A percentile compares a stretch with the other conserved stretches of the same genome.
phyloP scores from a whole-genome alignment of 2,797 vertebrate genomes.

The Eulemur rubriventer region DNA sequence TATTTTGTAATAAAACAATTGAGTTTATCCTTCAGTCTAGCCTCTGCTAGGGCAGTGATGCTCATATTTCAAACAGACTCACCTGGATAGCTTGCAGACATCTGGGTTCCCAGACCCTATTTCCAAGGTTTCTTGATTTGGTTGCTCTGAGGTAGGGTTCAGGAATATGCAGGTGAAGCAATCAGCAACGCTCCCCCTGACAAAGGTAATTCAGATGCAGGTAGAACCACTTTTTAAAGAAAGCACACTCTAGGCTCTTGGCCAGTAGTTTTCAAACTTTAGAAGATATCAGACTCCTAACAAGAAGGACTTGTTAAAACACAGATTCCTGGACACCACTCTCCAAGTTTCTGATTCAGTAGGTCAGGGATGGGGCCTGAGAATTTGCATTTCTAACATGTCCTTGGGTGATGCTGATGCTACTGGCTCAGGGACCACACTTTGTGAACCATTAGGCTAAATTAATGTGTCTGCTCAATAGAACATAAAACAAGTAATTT shows the following conservation, averaged over 20 bases:
- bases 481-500: background rate
- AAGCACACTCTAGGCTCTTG: background rate
- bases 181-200: background rate
- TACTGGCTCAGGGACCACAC: background rate
- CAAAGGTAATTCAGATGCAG: background rate
- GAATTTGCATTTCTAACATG: background rate
- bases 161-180: background rate
- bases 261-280: background rate
- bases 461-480: background rate
- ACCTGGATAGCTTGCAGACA: too few species aligned
- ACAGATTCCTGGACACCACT: too few species aligned
- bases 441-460: background rate
- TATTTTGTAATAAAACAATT: background rate
- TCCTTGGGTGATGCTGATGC: background rate
- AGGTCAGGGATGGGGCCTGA: background rate
- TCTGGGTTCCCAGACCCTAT: background rate
- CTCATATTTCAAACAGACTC: background rate
- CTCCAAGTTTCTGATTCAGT: background rate
- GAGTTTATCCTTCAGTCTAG: background rate
- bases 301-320: background rate
- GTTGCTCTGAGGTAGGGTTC: background rate
- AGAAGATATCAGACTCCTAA: background rate
- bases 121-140: background rate
- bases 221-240: background rate
- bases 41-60: background rate